These are phyloP conservation scores for Epinephelus malabaricus DNA, from an alignment of 2,797 vertebrate species.

Conservation along the genomic window DNA sequence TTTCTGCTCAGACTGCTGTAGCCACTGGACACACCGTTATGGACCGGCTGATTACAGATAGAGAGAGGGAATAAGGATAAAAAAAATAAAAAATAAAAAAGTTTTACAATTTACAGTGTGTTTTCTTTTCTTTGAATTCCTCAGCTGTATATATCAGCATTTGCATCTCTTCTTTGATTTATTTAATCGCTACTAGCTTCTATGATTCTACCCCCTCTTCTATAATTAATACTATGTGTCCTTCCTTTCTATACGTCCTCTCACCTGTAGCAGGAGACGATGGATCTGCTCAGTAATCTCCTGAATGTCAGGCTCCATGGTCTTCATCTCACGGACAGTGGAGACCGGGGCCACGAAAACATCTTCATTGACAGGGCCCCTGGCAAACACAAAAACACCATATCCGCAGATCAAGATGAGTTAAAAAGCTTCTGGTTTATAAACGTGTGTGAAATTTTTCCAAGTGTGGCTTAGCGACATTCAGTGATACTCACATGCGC, in stretches of 20 bases:
- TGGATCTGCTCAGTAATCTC: slow-evolving; percentile 96
- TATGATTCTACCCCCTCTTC: background rate
- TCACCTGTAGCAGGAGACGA: slow-evolving; percentile 93
- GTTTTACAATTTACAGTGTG: background rate
- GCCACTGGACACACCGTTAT: slow-evolving; percentile 92
- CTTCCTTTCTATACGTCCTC: background rate
- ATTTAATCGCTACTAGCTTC: background rate
- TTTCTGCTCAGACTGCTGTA: slow-evolving; percentile 94
- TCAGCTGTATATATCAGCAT: background rate
- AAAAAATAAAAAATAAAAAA: background rate
- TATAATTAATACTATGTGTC: background rate
- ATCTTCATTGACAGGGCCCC: slow-evolving; percentile 96
- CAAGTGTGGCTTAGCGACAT: background rate
- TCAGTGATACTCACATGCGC: slow-evolving; percentile 90
- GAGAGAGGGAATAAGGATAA: slow-evolving; percentile 21
- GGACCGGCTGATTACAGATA: slow-evolving; percentile 88
- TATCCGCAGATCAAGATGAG: background rate
- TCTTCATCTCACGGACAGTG: slow-evolving; percentile 82
- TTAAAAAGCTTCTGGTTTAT: background rate
- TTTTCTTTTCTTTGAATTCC: background rate
- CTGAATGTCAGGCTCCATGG: slow-evolving; percentile 88
- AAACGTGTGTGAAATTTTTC: background rate
- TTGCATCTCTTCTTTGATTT: background rate
- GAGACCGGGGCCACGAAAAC: slow-evolving; percentile 88
- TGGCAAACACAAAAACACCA: slow-evolving; percentile 65